A percentile compares a stretch with the other conserved stretches of the same genome.
phyloP scores from a whole-genome alignment of 2,797 vertebrate genomes.

The Tangara arthus region DNA sequence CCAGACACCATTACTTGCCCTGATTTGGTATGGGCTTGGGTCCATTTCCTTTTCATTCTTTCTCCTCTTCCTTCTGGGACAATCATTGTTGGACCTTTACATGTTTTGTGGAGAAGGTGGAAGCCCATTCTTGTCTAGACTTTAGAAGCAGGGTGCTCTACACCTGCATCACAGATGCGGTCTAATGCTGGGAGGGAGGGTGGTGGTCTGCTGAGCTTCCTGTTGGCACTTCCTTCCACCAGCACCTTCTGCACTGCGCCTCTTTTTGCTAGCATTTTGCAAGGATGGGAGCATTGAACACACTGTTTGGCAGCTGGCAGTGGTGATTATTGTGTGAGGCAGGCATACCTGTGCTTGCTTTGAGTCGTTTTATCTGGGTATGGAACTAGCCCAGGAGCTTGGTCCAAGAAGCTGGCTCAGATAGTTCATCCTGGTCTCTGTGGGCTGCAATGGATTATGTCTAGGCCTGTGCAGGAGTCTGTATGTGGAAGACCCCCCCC shows the following conservation, averaged over 20 bases:
- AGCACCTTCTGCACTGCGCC: not conserved
- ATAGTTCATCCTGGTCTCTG: not conserved
- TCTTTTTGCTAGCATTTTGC: not conserved
- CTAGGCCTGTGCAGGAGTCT: not conserved
- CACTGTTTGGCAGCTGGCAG: not conserved
- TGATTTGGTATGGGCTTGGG: not conserved
- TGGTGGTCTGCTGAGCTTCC: not conserved
- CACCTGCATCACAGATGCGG: rapidly evolving
- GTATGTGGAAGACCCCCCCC: not conserved
- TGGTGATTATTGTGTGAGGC: not conserved
- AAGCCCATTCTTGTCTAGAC: not conserved
- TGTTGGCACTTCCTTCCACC: not conserved
- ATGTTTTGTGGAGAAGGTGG: not conserved
- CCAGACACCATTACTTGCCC: not conserved
- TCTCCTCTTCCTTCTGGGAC: not conserved
- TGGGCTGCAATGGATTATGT: not conserved
- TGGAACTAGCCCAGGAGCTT: rapidly evolving
- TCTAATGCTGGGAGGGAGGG: not conserved
- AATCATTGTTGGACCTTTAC: not conserved
- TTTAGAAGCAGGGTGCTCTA: not conserved
- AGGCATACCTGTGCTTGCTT: rapidly evolving
- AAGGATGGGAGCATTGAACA: not conserved
- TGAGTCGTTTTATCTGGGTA: not conserved
- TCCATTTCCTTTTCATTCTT: not conserved
- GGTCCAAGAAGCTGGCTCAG: not conserved